Evolutionary conservation across 2,113 vertebrate species (phyloP).

Genomic region (Semnornis frantzii): DNA sequence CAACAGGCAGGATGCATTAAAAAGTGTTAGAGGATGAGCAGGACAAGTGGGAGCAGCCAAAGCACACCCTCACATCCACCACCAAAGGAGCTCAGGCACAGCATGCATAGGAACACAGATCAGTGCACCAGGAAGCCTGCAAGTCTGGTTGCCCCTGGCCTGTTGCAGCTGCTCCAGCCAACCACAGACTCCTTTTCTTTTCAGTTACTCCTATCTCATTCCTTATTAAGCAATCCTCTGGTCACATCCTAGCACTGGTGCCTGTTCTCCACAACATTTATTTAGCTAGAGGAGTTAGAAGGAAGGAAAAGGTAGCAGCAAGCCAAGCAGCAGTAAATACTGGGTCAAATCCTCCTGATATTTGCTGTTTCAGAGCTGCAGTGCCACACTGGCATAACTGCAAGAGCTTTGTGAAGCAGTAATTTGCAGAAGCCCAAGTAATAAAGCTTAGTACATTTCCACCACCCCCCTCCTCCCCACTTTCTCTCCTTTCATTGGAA

Average conservation of each 20-base stretch:
- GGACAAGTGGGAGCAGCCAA: neutral
- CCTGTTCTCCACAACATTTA: neutral
- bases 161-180: neutral
- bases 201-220: neutral
- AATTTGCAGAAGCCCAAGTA: neutral
- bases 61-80: neutral
- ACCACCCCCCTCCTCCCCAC: too few relatives aligned
- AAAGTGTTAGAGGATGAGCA: neutral
- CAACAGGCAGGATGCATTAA: neutral
- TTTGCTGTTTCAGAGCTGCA: neutral
- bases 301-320: neutral
- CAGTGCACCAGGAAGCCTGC: neutral
- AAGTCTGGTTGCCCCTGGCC: neutral
- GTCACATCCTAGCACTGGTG: neutral
- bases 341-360: neutral
- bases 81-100: neutral
- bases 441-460: neutral
- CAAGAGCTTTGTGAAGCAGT: neutral
- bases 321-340: neutral
- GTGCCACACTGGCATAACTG: neutral
- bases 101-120: neutral
- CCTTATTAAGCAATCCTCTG: neutral
- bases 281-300: neutral
- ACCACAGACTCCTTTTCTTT: neutral
- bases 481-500: neutral